Percentiles rank a stretch among this genome's conserved stretches.
These are phyloP conservation scores for Sternotherus odoratus DNA, from an alignment of 2,797 vertebrate genomes.

Conservation along the genomic window DNA sequence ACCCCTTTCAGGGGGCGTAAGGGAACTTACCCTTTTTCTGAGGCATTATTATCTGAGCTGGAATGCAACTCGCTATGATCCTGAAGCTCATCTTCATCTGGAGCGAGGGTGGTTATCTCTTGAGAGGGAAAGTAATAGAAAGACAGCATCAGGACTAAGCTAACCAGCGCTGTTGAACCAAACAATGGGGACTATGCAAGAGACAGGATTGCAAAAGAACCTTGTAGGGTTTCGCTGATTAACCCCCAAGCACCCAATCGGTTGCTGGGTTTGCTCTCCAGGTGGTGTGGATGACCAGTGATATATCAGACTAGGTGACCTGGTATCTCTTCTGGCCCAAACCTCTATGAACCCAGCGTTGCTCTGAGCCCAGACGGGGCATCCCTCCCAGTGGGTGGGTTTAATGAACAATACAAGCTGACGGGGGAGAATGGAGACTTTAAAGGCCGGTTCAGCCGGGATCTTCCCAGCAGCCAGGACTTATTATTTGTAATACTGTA, in stretches of 20 bases:
- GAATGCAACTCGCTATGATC: rapidly evolving
- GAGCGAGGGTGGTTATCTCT: slow-evolving; percentile 29
- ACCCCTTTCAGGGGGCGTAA: no score
- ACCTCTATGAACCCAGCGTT: background rate
- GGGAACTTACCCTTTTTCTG: slow-evolving; percentile 10
- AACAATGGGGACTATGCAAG: background rate
- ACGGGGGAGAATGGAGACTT: rapidly evolving
- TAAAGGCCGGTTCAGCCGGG: background rate
- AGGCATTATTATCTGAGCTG: rapidly evolving
- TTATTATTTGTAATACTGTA: background rate
- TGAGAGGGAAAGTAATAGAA: background rate
- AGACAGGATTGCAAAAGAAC: background rate
- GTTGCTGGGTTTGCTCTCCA: background rate
- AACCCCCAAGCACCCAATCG: background rate
- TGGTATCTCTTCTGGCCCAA: background rate
- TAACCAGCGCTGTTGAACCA: background rate
- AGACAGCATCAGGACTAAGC: background rate
- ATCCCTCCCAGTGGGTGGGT: background rate
- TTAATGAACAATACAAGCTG: rapidly evolving
- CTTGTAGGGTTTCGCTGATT: background rate
- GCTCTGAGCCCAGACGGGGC: background rate
- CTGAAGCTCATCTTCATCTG: background rate
- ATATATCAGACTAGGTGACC: background rate
- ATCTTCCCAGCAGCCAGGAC: background rate
- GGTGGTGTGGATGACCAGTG: background rate